phyloP scores from a whole-genome alignment of 2,888 invertebrate species.

The Ceratothoa steindachneri region DNA sequence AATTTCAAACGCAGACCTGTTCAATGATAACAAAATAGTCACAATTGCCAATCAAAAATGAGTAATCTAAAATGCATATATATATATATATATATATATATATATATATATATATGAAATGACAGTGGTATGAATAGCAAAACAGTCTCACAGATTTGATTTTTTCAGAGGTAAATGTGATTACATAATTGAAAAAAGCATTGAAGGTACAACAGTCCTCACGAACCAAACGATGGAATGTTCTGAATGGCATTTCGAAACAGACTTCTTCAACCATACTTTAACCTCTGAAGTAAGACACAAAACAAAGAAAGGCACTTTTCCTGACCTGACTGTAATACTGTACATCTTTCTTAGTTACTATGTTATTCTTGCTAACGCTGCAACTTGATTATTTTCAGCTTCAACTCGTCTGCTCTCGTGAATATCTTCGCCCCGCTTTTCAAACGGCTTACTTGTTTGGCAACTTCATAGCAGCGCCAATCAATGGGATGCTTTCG shows the following conservation, averaged over 20 bases:
- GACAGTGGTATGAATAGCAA: neutral
- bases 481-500: neutral
- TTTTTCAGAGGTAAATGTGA: neutral
- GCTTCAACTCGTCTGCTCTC: conserved; percentile 26
- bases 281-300: neutral
- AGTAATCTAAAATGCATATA: too few species aligned
- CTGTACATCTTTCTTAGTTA: neutral
- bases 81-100: too few species aligned
- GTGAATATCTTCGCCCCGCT: conserved; percentile 17
- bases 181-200: neutral
- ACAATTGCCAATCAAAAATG: too few species aligned
- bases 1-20: too few species aligned
- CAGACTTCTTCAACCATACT: neutral
- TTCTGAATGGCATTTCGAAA: neutral
- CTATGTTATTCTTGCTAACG: neutral
- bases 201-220: neutral
- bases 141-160: too few species aligned
- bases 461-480: neutral
- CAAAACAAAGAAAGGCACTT: neutral
- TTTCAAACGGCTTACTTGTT: conserved; percentile 32
- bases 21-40: too few species aligned
- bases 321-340: neutral
- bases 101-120: neutral
- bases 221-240: neutral
- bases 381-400: neutral